These are phyloP conservation scores for Paraescarpia echinospica DNA, from an alignment of 1,140 invertebrate species.

Conservation along the genomic window DNA sequence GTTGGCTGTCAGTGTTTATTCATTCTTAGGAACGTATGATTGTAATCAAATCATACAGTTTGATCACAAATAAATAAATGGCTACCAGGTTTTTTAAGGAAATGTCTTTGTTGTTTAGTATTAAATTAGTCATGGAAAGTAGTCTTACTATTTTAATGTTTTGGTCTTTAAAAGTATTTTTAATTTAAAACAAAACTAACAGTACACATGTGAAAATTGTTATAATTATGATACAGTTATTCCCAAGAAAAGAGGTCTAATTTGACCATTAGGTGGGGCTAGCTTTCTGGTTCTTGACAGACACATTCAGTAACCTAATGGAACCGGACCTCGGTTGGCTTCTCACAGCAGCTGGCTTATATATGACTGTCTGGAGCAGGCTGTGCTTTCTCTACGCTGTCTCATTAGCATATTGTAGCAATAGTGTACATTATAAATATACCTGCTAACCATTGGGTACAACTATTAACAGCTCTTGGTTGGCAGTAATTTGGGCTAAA, in stretches of 20 bases:
- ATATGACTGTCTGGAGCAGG: neutral
- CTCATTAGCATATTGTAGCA: neutral
- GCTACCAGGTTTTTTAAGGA: no score
- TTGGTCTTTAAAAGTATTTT: no score
- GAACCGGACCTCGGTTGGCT: neutral
- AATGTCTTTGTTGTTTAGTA: no score
- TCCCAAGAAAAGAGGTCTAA: neutral
- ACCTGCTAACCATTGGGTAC: neutral
- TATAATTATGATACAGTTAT: neutral
- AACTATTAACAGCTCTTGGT: neutral
- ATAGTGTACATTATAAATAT: neutral
- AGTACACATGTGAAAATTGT: no score
- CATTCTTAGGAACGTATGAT: no score
- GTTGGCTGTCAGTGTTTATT: no score
- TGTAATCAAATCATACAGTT: no score
- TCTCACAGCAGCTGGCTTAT: neutral
- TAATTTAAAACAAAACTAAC: no score
- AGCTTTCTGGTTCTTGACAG: neutral
- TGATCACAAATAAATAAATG: no score
- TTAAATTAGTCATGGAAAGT: no score
- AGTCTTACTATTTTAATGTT: no score
- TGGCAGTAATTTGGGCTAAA: neutral
- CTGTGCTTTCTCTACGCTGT: neutral
- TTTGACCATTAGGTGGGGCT: neutral
- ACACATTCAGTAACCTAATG: slow-evolving; percentile 1